Evolutionary conservation across 2,888 invertebrate species (phyloP), one percentile per base, ranked within the genome.

Genomic region (Noctua fimbriata): DNA sequence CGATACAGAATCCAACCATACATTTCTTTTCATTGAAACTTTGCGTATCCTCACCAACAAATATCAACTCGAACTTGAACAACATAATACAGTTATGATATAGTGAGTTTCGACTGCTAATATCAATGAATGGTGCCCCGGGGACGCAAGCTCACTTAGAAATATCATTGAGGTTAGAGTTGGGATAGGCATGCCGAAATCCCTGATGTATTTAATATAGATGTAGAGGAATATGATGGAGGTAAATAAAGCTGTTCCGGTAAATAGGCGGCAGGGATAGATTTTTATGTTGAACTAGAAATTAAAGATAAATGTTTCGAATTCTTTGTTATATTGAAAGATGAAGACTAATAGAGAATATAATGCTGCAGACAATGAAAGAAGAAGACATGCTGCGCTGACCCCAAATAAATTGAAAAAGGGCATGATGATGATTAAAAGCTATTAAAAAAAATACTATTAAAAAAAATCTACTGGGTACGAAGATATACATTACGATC

Each of bases 91-190:
- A 87, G 89, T 87, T 84, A 90, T 87, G 89, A 89, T 89, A 86
- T 89, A 88, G 85, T 86, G 90, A 92, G 92, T 92, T 93, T 91
- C 90, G 89, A 89, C 89, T 88, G 85, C 86, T 89, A 89, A 89
- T 94, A 93, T 94, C 94, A 92, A 95, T 93, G 94, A 92, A 94
- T 94, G 94, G 90, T 89, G 79, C 94, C 92, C 93, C 52, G 44
- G 91, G 93, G 94, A 92, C 69, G 73, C 71, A 73, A 80, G 84
- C 88, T 88, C 88, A 87, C 87, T 89, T 89, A 87, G 90, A 88
- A 87, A 85, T 90, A 90, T 92, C 91, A 91, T 91, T 91, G 91
- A 91, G 89, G 89, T 89, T 90, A 84, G 75, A 88, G 86, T 85
- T 85, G 81, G 85, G 88, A 84, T 85, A 82, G 87, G 76, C 88